phyloP scores from a whole-genome alignment of 2,113 vertebrate genomes.

The Mirounga angustirostris region DNA sequence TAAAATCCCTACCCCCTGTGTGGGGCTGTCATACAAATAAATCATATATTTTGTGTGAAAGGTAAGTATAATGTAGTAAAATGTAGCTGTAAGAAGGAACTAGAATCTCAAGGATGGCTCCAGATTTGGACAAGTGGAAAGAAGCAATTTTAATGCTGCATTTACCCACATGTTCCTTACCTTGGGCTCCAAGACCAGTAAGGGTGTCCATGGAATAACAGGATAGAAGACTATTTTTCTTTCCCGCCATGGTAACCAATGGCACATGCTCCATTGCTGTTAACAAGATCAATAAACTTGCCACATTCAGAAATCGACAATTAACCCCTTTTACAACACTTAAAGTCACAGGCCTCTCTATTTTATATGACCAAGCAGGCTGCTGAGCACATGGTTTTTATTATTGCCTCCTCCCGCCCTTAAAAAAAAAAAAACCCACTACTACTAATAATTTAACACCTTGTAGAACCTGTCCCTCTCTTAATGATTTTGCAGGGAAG shows the following conservation, averaged over 20 bases:
- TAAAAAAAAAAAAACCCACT: not conserved
- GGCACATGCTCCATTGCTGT: slow-evolving; percentile 79
- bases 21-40: not conserved
- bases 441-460: slow-evolving; percentile 85
- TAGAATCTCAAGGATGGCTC: not conserved
- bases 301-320: slow-evolving; percentile 86
- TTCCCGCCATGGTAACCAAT: slow-evolving; percentile 80
- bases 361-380: slow-evolving; percentile 72
- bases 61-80: not conserved
- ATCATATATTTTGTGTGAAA: not conserved
- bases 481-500: slow-evolving; percentile 77
- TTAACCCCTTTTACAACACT: slow-evolving; percentile 87
- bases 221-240: slow-evolving; percentile 69
- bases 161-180: not conserved
- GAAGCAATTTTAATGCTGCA: not conserved
- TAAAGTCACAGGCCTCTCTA: slow-evolving; percentile 75
- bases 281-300: slow-evolving; percentile 91
- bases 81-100: not conserved
- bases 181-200: not conserved
- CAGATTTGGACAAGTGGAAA: not conserved
- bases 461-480: slow-evolving; percentile 82
- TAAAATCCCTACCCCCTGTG: not conserved
- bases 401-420: slow-evolving; percentile 73
- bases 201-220: not conserved
- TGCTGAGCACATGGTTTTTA: slow-evolving; percentile 82